Conservation (phyloP, 2,113 vertebrate species). For the Bufo gargarizans region DNA sequence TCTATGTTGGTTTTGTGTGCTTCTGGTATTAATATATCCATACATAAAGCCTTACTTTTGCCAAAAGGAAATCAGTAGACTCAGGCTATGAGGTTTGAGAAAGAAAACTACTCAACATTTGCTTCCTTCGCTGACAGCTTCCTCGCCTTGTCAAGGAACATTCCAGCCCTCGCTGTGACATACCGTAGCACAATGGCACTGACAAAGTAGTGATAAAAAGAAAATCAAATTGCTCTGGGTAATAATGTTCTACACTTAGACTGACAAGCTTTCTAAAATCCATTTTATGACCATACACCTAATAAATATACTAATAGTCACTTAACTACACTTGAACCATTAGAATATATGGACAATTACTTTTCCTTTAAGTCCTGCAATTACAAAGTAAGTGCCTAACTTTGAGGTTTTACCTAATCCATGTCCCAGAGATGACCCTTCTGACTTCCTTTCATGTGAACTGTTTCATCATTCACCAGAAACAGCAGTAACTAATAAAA, state of each 20-base stretch:
- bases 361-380: background rate
- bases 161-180: background rate
- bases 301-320: background rate
- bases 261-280: background rate
- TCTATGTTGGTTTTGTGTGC: too few relatives aligned
- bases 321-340: too few relatives aligned
- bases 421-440: slow-evolving; percentile 15
- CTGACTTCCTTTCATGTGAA: slow-evolving; percentile 21
- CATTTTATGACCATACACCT: background rate
- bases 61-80: too few relatives aligned
- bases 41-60: too few relatives aligned
- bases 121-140: too few relatives aligned
- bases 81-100: too few relatives aligned
- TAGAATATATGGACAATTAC: background rate
- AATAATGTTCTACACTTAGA: background rate
- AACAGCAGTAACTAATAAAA: background rate
- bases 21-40: too few relatives aligned
- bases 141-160: too few relatives aligned
- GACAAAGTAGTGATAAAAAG: too few relatives aligned
- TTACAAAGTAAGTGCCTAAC: slow-evolving; percentile 18
- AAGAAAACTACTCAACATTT: too few relatives aligned
- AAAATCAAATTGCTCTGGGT: too few relatives aligned
- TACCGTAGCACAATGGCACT: background rate
- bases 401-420: slow-evolving; percentile 26
- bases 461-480: background rate